phyloP scores from a whole-genome alignment of 2,888 invertebrate genomes.

The Dexiosoma caninum region DNA sequence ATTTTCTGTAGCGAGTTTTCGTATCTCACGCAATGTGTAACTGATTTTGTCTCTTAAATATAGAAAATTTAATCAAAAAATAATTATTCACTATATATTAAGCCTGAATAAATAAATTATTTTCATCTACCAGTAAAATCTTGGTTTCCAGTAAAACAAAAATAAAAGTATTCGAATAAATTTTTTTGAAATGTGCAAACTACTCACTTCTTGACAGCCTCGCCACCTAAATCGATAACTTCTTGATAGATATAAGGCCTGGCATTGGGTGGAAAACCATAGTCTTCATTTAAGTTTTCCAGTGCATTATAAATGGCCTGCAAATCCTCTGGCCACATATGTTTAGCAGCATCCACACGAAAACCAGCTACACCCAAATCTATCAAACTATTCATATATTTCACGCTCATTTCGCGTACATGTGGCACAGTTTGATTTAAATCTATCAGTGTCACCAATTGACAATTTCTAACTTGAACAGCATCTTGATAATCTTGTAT shows the following conservation, averaged over 20 bases:
- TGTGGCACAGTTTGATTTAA: constrained; percentile 83
- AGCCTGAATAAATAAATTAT: no score
- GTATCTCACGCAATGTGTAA: no score
- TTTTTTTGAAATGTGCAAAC: no score
- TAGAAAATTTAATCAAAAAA: no score
- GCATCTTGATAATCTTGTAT: constrained; percentile 83
- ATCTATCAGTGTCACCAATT: constrained; percentile 84
- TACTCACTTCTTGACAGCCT: constrained; percentile 72
- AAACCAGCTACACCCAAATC: constrained; percentile 89
- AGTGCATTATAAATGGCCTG: constrained; percentile 75
- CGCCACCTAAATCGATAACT: constrained; percentile 83
- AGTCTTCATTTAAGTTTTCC: constrained; percentile 79
- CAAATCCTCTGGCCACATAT: constrained; percentile 88
- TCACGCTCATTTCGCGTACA: constrained; percentile 81
- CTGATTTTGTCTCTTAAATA: no score
- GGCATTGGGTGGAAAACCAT: constrained; percentile 81
- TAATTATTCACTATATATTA: no score
- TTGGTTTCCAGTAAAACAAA: no score
- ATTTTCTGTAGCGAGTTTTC: no score
- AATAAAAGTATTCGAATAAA: no score
- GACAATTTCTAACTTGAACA: constrained; percentile 83
- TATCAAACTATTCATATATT: constrained; percentile 67
- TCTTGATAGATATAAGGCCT: constrained; percentile 85
- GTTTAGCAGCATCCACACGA: constrained; percentile 86
- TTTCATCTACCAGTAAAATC: no score